Conservation (phyloP, 2,888 invertebrate genomes). For the Herminia tarsipennalis region DNA sequence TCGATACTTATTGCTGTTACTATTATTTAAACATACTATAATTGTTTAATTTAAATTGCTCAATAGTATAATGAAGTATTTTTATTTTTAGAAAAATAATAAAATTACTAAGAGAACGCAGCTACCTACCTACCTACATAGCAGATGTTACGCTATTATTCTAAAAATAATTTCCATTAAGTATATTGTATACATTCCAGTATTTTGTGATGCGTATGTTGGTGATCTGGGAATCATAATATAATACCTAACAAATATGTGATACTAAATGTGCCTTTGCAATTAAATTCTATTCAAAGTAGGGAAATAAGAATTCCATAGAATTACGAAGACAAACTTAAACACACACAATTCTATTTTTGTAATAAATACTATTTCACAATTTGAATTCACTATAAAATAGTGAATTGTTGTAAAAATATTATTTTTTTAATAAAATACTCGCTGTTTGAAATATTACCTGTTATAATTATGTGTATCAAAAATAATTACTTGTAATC, state of each 20-base stretch:
- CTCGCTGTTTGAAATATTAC: slow-evolving; percentile 57
- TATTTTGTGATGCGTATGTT: slow-evolving; percentile 16
- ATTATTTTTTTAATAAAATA: slow-evolving; percentile 53
- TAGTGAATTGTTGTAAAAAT: slow-evolving; percentile 50
- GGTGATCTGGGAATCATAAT: slow-evolving; percentile 11
- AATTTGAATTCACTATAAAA: slow-evolving; percentile 57
- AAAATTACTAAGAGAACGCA: background rate
- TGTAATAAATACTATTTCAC: slow-evolving; percentile 22
- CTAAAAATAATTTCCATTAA: too few relatives aligned
- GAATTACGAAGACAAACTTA: slow-evolving; percentile 7
- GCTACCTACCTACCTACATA: background rate
- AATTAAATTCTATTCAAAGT: slow-evolving; percentile 14
- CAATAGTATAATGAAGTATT: slow-evolving; percentile 27
- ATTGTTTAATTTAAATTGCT: slow-evolving; percentile 25
- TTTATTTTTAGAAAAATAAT: slow-evolving; percentile 17
- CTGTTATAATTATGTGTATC: slow-evolving; percentile 36
- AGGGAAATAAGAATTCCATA: slow-evolving; percentile 19
- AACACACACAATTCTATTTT: slow-evolving; percentile 6
- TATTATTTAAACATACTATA: slow-evolving; percentile 4
- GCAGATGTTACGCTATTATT: background rate
- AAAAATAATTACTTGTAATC: slow-evolving; percentile 36
- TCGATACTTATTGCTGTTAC: slow-evolving; percentile 12
- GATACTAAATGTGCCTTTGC: slow-evolving; percentile 42
- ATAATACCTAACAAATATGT: slow-evolving; percentile 33
- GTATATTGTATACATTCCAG: too few relatives aligned